Evolutionary conservation across 2,797 vertebrate genomes (phyloP).

Genomic region (Acrossocheilus wenchowensis): DNA sequence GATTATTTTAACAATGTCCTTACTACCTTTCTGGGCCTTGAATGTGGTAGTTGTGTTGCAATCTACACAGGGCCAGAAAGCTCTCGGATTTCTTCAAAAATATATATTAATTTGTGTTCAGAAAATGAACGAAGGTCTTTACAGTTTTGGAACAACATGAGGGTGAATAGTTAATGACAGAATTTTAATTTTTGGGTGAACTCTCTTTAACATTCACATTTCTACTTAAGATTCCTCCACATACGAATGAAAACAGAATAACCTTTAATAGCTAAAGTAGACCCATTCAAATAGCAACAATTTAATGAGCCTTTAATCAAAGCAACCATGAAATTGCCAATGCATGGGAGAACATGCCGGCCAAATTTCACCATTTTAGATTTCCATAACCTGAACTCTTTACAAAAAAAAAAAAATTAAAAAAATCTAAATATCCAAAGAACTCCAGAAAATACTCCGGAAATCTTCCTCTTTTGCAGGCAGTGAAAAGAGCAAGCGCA

Average conservation of each 20-base stretch:
- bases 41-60: too few relatives aligned
- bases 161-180: background rate
- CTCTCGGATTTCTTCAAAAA: too few relatives aligned
- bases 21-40: background rate
- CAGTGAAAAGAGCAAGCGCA: conserved; percentile 19
- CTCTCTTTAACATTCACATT: background rate
- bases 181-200: background rate
- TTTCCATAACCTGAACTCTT: background rate
- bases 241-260: background rate
- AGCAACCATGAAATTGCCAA: background rate
- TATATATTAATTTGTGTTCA: background rate
- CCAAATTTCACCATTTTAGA: background rate
- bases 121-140: background rate
- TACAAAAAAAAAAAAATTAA: background rate
- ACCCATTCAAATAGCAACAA: background rate
- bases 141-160: background rate
- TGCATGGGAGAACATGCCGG: background rate
- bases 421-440: background rate
- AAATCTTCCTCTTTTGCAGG: conserved; percentile 1
- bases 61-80: too few relatives aligned
- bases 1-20: background rate
- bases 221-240: background rate
- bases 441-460: background rate
- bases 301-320: background rate
- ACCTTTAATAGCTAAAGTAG: background rate